Percentiles rank a stretch among this genome's conserved stretches.
Evolutionary conservation across 2,113 vertebrate genomes (phyloP).

Genomic region (Corythornis vintsioides): DNA sequence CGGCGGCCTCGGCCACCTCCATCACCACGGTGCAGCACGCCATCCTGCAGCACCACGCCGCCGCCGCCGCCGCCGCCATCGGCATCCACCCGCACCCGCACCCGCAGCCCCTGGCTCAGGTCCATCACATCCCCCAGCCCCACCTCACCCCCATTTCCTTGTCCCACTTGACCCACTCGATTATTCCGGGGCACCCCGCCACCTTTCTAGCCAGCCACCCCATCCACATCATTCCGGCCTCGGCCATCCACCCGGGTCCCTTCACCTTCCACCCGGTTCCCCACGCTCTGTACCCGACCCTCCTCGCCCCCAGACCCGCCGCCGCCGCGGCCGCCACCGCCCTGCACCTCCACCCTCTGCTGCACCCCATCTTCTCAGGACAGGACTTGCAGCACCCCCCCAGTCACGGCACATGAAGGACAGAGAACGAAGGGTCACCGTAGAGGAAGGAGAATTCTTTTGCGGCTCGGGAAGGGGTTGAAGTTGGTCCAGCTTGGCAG

Average conservation of each 20-base stretch:
- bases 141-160: slow-evolving; percentile 94
- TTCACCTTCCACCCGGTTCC: slow-evolving; percentile 93
- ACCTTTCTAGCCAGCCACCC: slow-evolving; percentile 95
- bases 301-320: slow-evolving; percentile 86
- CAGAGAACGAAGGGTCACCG: neutral
- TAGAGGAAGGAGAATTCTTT: slow-evolving; percentile 9
- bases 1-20: slow-evolving; percentile 85
- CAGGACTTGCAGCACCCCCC: slow-evolving; percentile 98
- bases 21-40: slow-evolving; percentile 95
- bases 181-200: slow-evolving; percentile 92
- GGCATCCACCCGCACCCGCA: slow-evolving; percentile 91
- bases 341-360: slow-evolving; percentile 93
- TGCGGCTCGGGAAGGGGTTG: neutral
- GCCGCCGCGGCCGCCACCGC: slow-evolving; percentile 88
- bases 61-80: slow-evolving; percentile 83
- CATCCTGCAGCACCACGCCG: slow-evolving; percentile 93
- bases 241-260: slow-evolving; percentile 92
- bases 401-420: slow-evolving; percentile 93
- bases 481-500: neutral
- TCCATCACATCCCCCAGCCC: slow-evolving; percentile 97
- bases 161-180: slow-evolving; percentile 91
- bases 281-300: slow-evolving; percentile 92
- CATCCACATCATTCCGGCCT: slow-evolving; percentile 97
- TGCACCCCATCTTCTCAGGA: slow-evolving; percentile 99
- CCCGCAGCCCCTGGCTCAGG: slow-evolving; percentile 90